Conservation (phyloP, 2,113 vertebrate species). For the Sapajus apella region DNA sequence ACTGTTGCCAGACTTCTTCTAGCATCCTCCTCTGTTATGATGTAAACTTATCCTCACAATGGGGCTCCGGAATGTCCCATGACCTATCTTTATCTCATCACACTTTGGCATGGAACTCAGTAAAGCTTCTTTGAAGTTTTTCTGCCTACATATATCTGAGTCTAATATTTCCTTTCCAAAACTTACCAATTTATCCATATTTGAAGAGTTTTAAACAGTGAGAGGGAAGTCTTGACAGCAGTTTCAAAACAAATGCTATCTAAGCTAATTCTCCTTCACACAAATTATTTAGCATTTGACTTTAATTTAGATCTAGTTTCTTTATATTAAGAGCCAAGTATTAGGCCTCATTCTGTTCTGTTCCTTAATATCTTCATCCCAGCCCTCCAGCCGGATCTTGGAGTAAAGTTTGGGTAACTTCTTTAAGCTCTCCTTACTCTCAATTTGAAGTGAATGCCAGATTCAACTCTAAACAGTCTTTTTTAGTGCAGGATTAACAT, state of each 20-base stretch:
- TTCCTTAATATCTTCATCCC: neutral
- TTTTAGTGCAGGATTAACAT: neutral
- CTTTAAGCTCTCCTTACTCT: neutral
- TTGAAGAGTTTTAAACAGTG: neutral
- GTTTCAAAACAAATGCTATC: neutral
- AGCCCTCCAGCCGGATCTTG: neutral
- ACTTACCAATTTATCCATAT: neutral
- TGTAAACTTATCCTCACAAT: neutral
- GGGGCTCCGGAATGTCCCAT: too few relatives aligned
- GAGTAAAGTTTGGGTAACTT: neutral
- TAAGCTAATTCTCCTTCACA: neutral
- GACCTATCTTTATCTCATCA: neutral
- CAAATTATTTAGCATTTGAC: neutral
- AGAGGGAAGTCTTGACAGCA: neutral
- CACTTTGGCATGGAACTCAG: neutral
- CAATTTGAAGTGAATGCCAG: neutral
- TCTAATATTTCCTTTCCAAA: neutral
- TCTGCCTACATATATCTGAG: neutral
- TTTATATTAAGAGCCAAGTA: neutral
- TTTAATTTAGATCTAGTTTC: neutral
- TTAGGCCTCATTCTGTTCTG: neutral
- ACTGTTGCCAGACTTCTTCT: neutral
- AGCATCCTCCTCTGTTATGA: neutral
- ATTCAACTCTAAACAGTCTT: neutral
- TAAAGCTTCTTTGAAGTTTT: neutral